These are phyloP conservation scores for Acropternis orthonyx DNA, from an alignment of 2,797 vertebrate species.

Conservation along the genomic window DNA sequence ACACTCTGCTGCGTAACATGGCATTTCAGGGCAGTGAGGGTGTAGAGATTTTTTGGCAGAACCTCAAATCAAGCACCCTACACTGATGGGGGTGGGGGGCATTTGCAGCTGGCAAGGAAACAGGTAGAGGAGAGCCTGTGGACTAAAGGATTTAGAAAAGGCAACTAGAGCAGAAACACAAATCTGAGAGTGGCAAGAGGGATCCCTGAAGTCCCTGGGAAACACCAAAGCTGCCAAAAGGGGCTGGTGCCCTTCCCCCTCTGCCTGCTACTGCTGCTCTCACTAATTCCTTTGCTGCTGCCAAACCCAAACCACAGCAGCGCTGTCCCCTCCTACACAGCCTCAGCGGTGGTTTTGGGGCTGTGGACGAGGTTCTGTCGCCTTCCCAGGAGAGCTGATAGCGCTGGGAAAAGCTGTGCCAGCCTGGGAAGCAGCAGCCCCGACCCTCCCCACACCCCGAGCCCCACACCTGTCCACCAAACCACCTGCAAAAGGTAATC, in stretches of 20 bases:
- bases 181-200: not conserved
- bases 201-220: not conserved
- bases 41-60: not conserved
- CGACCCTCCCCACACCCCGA: not conserved
- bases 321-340: constrained; percentile 37
- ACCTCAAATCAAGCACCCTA: not conserved
- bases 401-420: fast-evolving
- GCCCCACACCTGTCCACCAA: not conserved
- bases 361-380: fast-evolving
- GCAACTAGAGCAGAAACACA: not conserved
- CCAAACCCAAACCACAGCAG: constrained; percentile 39
- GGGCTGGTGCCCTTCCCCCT: not conserved
- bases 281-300: not conserved
- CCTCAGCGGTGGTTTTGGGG: not conserved
- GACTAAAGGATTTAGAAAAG: not conserved
- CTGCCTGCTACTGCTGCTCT: not conserved
- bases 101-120: not conserved
- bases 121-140: fast-evolving
- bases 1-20: not conserved
- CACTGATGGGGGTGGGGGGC: fast-evolving
- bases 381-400: not conserved
- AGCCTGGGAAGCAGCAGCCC: not conserved
- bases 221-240: not conserved
- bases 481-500: not conserved
- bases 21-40: not conserved